Conservation (phyloP, 2,113 vertebrate species). For the Amblyopsis rosae region DNA sequence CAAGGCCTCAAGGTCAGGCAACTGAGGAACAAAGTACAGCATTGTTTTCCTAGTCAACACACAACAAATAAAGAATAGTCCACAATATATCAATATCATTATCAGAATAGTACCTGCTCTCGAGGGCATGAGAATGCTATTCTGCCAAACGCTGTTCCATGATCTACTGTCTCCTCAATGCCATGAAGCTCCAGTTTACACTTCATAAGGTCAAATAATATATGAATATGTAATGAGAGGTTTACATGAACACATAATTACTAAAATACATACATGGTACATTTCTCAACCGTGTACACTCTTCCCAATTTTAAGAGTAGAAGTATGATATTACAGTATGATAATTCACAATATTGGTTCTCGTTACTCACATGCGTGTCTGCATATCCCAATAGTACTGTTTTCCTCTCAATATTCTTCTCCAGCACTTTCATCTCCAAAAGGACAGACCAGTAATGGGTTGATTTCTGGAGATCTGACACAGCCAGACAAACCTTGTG, state of each 20-base stretch:
- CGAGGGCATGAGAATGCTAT: slow-evolving; percentile 93
- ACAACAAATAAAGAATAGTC: not conserved
- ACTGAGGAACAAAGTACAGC: slow-evolving; percentile 64
- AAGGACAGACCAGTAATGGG: slow-evolving; percentile 86
- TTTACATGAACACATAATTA: not conserved
- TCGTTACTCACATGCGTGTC: slow-evolving; percentile 83
- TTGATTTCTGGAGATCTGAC: slow-evolving; percentile 85
- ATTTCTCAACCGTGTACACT: not conserved
- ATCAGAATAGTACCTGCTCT: slow-evolving; percentile 78
- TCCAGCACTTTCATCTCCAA: slow-evolving; percentile 90
- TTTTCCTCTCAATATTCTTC: slow-evolving; percentile 82
- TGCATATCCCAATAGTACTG: slow-evolving; percentile 83
- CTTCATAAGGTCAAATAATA: slow-evolving; percentile 62
- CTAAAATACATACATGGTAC: not conserved
- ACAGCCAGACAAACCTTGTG: slow-evolving; percentile 91
- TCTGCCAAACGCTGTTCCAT: slow-evolving; percentile 90
- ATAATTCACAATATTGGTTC: not conserved
- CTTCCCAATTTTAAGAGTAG: not conserved
- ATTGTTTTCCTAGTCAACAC: not conserved
- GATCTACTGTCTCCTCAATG: slow-evolving; percentile 79
- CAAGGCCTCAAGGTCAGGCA: slow-evolving; percentile 83
- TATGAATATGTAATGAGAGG: slow-evolving; percentile 1
- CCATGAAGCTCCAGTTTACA: slow-evolving; percentile 88
- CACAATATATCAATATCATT: not conserved
- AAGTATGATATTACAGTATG: not conserved